These are phyloP conservation scores for Phaenicophaeus curvirostris DNA, from an alignment of 2,797 vertebrate genomes.

Conservation along the genomic window DNA sequence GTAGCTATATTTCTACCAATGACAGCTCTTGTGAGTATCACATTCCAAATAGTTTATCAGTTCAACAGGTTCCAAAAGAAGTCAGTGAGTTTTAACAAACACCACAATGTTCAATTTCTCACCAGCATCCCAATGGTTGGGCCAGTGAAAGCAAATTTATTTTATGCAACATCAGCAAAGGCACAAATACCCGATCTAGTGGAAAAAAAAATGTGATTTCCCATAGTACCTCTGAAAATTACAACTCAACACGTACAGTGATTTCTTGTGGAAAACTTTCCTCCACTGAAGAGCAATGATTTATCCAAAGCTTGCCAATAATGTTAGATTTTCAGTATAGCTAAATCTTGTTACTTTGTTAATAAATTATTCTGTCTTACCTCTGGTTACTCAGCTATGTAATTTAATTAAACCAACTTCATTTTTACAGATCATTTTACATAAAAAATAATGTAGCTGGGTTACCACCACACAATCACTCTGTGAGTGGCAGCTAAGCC, in stretches of 20 bases:
- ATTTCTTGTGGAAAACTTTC: not conserved
- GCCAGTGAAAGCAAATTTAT: not conserved
- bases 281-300: not conserved
- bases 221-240: not conserved
- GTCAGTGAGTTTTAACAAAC: not conserved
- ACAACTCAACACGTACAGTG: not conserved
- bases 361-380: not conserved
- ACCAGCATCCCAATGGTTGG: not conserved
- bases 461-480: not conserved
- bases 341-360: not conserved
- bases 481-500: not conserved
- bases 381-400: not conserved
- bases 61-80: not conserved
- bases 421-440: not conserved
- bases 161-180: not conserved
- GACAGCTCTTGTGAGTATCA: not conserved
- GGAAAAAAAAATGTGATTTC: not conserved
- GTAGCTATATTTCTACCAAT: not conserved
- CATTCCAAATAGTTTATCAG: fast-evolving
- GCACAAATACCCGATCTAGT: not conserved
- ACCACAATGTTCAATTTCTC: not conserved
- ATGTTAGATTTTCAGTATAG: not conserved
- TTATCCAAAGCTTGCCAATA: not conserved
- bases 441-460: not conserved
- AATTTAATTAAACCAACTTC: not conserved